These are phyloP conservation scores for Mobula hypostoma DNA, from an alignment of 2,113 vertebrate genomes.

Conservation along the genomic window DNA sequence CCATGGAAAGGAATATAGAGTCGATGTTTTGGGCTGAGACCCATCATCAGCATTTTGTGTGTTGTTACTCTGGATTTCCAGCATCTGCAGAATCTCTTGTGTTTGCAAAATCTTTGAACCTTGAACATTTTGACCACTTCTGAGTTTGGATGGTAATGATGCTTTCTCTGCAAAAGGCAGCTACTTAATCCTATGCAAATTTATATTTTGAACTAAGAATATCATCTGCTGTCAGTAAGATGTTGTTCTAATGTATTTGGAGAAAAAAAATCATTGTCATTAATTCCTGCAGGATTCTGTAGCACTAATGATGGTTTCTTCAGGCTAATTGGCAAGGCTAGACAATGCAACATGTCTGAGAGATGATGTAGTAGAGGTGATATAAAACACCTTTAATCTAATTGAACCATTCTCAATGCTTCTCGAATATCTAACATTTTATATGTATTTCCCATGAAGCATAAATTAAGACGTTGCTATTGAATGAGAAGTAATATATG, in stretches of 20 bases:
- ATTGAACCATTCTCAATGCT: background rate
- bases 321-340: background rate
- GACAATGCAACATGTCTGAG: background rate
- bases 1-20: too few species aligned
- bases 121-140: background rate
- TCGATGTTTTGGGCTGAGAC: too few species aligned
- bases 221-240: background rate
- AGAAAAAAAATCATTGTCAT: conserved; percentile 14
- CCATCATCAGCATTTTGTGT: too few species aligned
- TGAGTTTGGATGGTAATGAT: background rate
- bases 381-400: conserved; percentile 21
- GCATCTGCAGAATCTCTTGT: too few species aligned
- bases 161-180: background rate
- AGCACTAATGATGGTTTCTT: conserved; percentile 20
- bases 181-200: conserved; percentile 1
- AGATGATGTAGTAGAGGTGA: background rate
- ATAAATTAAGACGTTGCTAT: conserved; percentile 1
- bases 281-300: background rate
- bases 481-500: conserved; percentile 9
- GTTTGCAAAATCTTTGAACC: background rate
- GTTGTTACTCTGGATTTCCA: too few species aligned
- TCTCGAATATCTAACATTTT: background rate
- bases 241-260: conserved; percentile 21
- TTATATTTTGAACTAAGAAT: conserved; percentile 5
- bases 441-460: conserved; percentile 2